Percentiles rank a stretch among this genome's conserved stretches.
Evolutionary conservation across 2,113 vertebrate species (phyloP).

Genomic region (Syrrhaptes paradoxus): DNA sequence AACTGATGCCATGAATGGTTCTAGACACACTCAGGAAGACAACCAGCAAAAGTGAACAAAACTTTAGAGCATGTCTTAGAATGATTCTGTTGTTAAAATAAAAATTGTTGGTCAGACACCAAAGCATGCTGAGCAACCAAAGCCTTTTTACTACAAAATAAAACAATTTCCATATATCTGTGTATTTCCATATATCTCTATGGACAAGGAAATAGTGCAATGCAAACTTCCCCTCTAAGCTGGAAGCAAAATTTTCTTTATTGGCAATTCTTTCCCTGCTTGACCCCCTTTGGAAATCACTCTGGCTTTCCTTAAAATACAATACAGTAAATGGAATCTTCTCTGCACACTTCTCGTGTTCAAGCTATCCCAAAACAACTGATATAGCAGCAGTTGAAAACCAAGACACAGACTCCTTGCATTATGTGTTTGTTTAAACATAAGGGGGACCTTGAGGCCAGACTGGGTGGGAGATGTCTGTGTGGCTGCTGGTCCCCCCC

Average conservation of each 20-base stretch:
- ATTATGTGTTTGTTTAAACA: rapidly evolving
- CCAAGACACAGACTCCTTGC: not conserved
- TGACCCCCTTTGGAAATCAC: not conserved
- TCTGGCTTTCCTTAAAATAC: not conserved
- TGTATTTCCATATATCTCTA: not conserved
- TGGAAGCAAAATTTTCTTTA: not conserved
- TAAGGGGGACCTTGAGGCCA: not conserved
- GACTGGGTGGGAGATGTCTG: not conserved
- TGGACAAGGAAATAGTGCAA: not conserved
- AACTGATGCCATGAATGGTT: not conserved
- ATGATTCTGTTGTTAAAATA: not conserved
- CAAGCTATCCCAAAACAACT: not conserved
- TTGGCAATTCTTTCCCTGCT: not conserved
- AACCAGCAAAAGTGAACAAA: not conserved
- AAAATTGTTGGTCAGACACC: not conserved
- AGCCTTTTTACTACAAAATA: not conserved
- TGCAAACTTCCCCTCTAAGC: not conserved
- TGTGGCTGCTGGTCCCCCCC: not conserved
- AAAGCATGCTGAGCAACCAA: not conserved
- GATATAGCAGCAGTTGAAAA: not conserved
- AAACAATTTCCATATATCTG: not conserved
- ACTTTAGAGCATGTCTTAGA: not conserved
- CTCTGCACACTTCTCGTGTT: not conserved
- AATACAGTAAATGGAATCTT: not conserved
- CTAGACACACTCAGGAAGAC: not conserved